Evolutionary conservation across 2,113 vertebrate species (phyloP), one percentile per base, ranked within the genome.

Genomic region (Quiscalus mexicanus): DNA sequence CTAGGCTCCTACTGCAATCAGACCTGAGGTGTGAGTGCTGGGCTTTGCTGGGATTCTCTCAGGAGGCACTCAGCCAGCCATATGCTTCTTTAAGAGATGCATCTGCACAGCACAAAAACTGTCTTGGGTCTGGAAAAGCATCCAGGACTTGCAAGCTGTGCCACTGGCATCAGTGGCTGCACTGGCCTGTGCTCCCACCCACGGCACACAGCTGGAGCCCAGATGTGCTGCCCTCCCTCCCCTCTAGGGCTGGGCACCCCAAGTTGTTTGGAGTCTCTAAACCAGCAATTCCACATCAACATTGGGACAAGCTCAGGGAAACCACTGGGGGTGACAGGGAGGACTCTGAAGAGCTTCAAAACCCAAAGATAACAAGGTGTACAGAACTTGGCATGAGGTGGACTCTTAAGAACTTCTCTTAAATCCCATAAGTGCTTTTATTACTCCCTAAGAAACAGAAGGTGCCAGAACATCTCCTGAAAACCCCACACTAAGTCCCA

Each of bases 181-280:
- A 11, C 22, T 33, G 21, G 20, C 0, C 0, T 10, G 17, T 30
- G 56, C 6, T 13, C 49, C 25, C 44, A 68, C 39, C 41, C 74
- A 18, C 2, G 18, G 44, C 37, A 85, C 58, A 62, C n/a, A 68
- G 10, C 70, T 14, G 13, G 23, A 71, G 35, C 15, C 56, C 67
- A n/a, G 47, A 20, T 21, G 15, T 55, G 67, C 67, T 63, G 53
- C 67, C 27, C 49, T 80, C 27, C 44, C 17, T 55, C 39, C 18
- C 21, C 45, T 62, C 62, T 3, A 4, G 55, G 39, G 12, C 71
- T 25, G 23, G 39, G 42, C 37, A 50, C 19, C 16, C 42, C 2
- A 3, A 44, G 33, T 1, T 33, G 22, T 41, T 19, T 14, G 41
- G n/a, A n/a, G 37, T 53, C 28, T 49, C 73, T 42, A 56, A 45